Percentiles rank a stretch among this genome's conserved stretches.
Conservation (phyloP, 2,888 invertebrate species). For the Saturnia japonica region DNA sequence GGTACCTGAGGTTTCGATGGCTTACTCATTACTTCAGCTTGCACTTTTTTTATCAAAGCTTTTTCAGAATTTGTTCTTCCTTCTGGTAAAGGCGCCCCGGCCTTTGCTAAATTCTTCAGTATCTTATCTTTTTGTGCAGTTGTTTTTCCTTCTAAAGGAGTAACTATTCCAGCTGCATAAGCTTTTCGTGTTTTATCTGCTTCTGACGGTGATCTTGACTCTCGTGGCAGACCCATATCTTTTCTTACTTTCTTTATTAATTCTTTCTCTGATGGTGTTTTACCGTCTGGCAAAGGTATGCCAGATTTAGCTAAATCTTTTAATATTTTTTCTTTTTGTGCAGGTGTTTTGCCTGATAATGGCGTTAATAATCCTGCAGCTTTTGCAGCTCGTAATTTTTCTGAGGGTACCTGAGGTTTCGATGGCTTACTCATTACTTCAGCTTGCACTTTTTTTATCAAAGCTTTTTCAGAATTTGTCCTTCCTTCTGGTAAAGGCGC, state of each 20-base stretch:
- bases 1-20: slow-evolving; percentile 18
- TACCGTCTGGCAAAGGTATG: slow-evolving; percentile 48
- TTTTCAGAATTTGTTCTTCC: slow-evolving; percentile 46
- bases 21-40: slow-evolving; percentile 25
- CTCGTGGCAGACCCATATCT: slow-evolving; percentile 42
- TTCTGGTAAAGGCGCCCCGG: slow-evolving; percentile 39
- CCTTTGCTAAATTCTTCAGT: slow-evolving; percentile 32
- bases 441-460: slow-evolving; percentile 36
- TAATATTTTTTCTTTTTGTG: slow-evolving; percentile 49
- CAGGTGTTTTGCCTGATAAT: slow-evolving; percentile 43
- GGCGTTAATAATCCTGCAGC: slow-evolving; percentile 49
- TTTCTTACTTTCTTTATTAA: slow-evolving; percentile 34
- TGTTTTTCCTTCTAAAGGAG: slow-evolving; percentile 37
- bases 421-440: slow-evolving; percentile 18
- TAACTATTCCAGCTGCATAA: slow-evolving; percentile 30
- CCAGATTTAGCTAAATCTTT: slow-evolving; percentile 48
- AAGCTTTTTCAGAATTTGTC: slow-evolving; percentile 46
- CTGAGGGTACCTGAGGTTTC: slow-evolving; percentile 17
- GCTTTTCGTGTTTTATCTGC: slow-evolving; percentile 35
- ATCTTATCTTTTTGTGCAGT: slow-evolving; percentile 38
- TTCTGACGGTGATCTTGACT: slow-evolving; percentile 36
- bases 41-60: no score
- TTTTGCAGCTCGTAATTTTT: slow-evolving; percentile 40
- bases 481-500: slow-evolving; percentile 41
- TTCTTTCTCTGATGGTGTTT: slow-evolving; percentile 40